phyloP scores from a whole-genome alignment of 2,113 vertebrate species.

The Pseudorhombus dupliciocellatus region DNA sequence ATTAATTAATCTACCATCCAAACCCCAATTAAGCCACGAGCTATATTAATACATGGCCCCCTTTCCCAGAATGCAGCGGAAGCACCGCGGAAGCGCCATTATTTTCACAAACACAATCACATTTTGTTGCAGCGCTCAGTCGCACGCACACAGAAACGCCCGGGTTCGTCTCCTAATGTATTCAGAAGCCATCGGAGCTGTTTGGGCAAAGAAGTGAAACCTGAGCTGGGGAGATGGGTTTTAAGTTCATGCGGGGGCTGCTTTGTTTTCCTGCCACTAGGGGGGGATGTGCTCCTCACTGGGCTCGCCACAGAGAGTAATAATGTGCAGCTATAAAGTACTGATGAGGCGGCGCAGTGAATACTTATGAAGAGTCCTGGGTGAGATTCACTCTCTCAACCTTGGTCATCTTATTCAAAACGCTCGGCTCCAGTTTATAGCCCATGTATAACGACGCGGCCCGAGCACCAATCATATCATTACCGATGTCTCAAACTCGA shows the following conservation, averaged over 20 bases:
- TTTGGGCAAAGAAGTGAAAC: conserved; percentile 28
- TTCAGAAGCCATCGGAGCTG: conserved; percentile 42
- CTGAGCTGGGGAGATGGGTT: conserved; percentile 44
- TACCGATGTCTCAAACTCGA: conserved; percentile 67
- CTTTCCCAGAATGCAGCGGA: conserved; percentile 81
- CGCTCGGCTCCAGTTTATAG: conserved; percentile 60
- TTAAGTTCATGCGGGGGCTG: conserved; percentile 27
- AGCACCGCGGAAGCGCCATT: conserved; percentile 74
- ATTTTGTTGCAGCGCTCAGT: conserved; percentile 64
- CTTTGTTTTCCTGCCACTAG: conserved; percentile 73
- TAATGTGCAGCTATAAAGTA: conserved; percentile 66
- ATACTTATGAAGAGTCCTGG: conserved; percentile 65
- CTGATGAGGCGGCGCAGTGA: conserved; percentile 65
- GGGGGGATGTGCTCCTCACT: conserved; percentile 72
- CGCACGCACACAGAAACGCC: conserved; percentile 38
- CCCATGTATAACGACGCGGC: conserved; percentile 63
- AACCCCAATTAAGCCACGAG: conserved; percentile 82
- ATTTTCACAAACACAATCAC: conserved; percentile 83
- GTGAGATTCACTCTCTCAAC: conserved; percentile 62
- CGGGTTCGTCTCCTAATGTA: conserved; percentile 44
- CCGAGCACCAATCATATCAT: conserved; percentile 72
- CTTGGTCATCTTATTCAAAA: conserved; percentile 64
- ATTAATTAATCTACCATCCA: conserved; percentile 84
- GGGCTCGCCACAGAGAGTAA: conserved; percentile 38
- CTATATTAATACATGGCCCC: conserved; percentile 81